Percentiles rank a stretch among this genome's conserved stretches.
These are phyloP conservation scores for Eilema caniola DNA, from an alignment of 2,888 invertebrate genomes.

Conservation along the genomic window DNA sequence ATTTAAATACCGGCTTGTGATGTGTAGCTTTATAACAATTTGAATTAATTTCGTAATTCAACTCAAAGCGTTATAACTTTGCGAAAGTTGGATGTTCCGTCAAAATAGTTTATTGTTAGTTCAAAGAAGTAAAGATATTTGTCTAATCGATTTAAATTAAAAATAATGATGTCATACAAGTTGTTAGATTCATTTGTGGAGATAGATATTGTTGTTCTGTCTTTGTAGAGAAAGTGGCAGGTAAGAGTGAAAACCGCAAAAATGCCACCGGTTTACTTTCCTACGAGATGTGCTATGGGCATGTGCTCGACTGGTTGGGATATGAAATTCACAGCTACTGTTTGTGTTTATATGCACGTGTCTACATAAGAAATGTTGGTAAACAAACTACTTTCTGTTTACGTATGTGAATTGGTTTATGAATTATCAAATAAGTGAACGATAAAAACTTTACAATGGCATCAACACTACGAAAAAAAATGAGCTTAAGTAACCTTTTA, in stretches of 20 bases:
- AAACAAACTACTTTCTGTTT: slow-evolving; percentile 44
- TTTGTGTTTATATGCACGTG: slow-evolving; percentile 35
- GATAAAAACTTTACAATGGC: slow-evolving; percentile 37
- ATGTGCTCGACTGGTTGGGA: slow-evolving; percentile 68
- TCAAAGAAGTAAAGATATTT: slow-evolving; percentile 31
- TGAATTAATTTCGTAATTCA: slow-evolving; percentile 37
- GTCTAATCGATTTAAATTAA: slow-evolving; percentile 46
- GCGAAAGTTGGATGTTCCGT: slow-evolving; percentile 39
- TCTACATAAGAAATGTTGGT: slow-evolving; percentile 36
- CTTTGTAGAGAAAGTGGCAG: slow-evolving; percentile 68
- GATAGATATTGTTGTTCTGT: slow-evolving; percentile 26
- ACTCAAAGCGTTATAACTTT: slow-evolving; percentile 29
- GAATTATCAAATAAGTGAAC: no score
- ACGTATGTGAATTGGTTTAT: slow-evolving; percentile 22
- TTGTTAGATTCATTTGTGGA: slow-evolving; percentile 31
- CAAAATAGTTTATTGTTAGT: slow-evolving; percentile 33
- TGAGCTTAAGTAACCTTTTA: background rate
- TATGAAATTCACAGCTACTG: slow-evolving; percentile 49
- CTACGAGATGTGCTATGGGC: slow-evolving; percentile 63
- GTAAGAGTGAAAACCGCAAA: slow-evolving; percentile 73
- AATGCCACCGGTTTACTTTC: slow-evolving; percentile 76
- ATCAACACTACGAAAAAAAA: slow-evolving; percentile 19
- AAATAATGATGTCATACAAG: slow-evolving; percentile 35
- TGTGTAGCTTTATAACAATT: slow-evolving; percentile 32
- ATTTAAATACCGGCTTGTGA: slow-evolving; percentile 20